Evolutionary conservation across 2,888 invertebrate genomes (phyloP).

Genomic region (Andrena bucephala): DNA sequence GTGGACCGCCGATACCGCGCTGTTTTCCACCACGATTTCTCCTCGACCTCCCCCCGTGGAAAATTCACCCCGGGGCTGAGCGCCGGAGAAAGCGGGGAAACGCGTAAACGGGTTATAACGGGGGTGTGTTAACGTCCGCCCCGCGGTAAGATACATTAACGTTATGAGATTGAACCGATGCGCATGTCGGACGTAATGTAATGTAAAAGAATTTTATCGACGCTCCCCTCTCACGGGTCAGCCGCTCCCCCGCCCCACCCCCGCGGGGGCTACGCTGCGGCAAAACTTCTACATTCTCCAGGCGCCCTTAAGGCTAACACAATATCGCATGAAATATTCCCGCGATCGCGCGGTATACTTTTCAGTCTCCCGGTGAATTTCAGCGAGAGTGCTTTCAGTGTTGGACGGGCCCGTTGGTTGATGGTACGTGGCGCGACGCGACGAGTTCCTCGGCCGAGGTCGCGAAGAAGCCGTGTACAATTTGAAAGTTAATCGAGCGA

Average conservation of each 20-base stretch:
- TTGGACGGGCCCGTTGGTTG: background rate
- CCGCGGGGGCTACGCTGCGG: constrained; percentile 32
- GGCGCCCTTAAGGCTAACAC: constrained; percentile 63
- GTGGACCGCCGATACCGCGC: constrained; percentile 9
- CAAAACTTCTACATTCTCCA: constrained; percentile 58
- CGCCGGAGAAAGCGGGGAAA: constrained; percentile 34
- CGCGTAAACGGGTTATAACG: constrained; percentile 23
- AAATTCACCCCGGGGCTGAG: constrained; percentile 27
- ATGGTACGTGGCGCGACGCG: too few species aligned
- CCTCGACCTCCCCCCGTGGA: constrained; percentile 39
- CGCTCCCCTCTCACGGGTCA: constrained; percentile 64
- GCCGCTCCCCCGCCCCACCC: constrained; percentile 43
- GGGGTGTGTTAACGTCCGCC: constrained; percentile 26
- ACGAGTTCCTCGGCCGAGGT: background rate
- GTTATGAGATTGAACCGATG: constrained; percentile 68
- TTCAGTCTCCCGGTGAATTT: constrained; percentile 22
- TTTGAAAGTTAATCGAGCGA: background rate
- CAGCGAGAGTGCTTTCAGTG: background rate
- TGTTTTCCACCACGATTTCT: constrained; percentile 37
- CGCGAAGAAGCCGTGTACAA: background rate
- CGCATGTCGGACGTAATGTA: constrained; percentile 70
- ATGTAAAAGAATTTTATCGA: constrained; percentile 77
- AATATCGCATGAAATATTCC: constrained; percentile 69
- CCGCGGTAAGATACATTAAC: constrained; percentile 63
- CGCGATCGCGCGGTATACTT: constrained; percentile 32